phyloP scores from a whole-genome alignment of 2,888 invertebrate genomes.

The Eupithecia inturbata region DNA sequence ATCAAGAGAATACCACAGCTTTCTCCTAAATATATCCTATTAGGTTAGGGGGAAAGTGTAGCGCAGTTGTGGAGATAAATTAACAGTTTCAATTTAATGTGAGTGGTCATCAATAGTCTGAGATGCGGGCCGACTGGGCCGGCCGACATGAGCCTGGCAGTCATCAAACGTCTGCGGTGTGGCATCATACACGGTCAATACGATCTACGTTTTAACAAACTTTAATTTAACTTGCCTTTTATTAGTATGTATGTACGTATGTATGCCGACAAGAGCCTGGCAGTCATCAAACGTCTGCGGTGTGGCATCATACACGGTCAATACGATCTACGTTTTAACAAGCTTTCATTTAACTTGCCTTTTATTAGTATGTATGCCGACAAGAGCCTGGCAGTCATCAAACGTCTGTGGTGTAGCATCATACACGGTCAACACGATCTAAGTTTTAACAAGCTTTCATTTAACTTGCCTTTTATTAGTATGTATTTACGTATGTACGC shows the following conservation, averaged over 20 bases:
- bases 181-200: background rate
- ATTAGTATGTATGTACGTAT: too few relatives aligned
- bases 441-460: background rate
- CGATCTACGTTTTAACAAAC: background rate
- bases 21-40: slow-evolving; percentile 59
- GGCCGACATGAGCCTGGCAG: slow-evolving; percentile 41
- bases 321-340: too few relatives aligned
- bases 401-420: background rate
- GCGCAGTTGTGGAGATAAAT: slow-evolving; percentile 61
- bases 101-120: slow-evolving; percentile 55
- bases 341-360: too few relatives aligned
- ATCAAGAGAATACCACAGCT: slow-evolving; percentile 43
- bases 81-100: slow-evolving; percentile 62
- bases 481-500: too few relatives aligned
- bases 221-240: background rate
- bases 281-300: too few relatives aligned
- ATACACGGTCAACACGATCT: slow-evolving; percentile 1
- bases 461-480: too few relatives aligned
- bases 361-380: too few relatives aligned
- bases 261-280: too few relatives aligned
- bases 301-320: too few relatives aligned
- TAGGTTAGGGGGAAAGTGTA: slow-evolving; percentile 65
- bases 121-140: slow-evolving; percentile 55
- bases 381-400: slow-evolving; percentile 41
- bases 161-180: slow-evolving; percentile 1